phyloP scores from a whole-genome alignment of 2,797 vertebrate species.

The Neosilurus mollespiculum region DNA sequence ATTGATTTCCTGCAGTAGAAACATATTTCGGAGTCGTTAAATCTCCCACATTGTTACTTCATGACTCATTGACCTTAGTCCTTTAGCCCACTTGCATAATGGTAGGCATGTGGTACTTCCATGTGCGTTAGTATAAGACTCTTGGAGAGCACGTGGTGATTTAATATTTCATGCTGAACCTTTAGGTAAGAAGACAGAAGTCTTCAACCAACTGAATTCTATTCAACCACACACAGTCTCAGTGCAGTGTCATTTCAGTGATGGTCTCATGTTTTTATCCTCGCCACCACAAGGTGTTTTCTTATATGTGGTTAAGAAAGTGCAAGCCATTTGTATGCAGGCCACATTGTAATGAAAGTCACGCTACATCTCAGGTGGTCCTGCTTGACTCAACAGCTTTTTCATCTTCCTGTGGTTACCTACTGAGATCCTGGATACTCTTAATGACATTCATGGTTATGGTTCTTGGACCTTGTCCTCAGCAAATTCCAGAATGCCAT shows the following conservation, averaged over 20 bases:
- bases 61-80: not conserved
- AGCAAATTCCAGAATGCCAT: slow-evolving; percentile 14
- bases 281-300: not conserved
- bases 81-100: not conserved
- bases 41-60: not conserved
- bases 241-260: not conserved
- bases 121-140: not conserved
- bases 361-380: not conserved
- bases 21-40: not conserved
- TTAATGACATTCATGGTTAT: slow-evolving; percentile 24
- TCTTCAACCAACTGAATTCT: not conserved
- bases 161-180: slow-evolving; percentile 25
- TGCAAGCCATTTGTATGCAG: not conserved
- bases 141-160: slow-evolving; percentile 6
- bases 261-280: not conserved
- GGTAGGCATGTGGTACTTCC: not conserved
- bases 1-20: not conserved
- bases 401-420: slow-evolving; percentile 38
- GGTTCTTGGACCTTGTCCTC: not conserved
- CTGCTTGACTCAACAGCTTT: slow-evolving; percentile 2
- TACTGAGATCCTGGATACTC: not conserved
- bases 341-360: not conserved
- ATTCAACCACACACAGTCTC: not conserved
- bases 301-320: not conserved
- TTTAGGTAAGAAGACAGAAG: not conserved